phyloP scores from a whole-genome alignment of 2,797 vertebrate genomes.

The Sorex maritimensis region DNA sequence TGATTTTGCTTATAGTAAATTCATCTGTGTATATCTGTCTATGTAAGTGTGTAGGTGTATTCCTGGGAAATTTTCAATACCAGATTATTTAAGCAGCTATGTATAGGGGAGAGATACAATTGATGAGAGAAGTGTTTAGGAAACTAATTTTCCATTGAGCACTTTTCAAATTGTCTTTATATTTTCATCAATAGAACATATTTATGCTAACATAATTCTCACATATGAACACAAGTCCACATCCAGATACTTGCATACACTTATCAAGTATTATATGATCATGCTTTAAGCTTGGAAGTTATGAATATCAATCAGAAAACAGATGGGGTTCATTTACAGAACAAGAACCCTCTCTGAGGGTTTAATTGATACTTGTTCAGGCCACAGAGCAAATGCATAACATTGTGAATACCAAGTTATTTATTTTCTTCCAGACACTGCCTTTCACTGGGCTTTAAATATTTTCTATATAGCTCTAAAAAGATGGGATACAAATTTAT shows the following conservation, averaged over 20 bases:
- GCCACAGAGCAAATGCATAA: neutral
- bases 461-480: neutral
- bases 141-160: neutral
- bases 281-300: neutral
- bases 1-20: neutral
- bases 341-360: neutral
- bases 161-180: neutral
- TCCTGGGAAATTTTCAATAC: neutral
- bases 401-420: neutral
- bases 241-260: neutral
- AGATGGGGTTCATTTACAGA: neutral
- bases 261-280: neutral
- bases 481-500: neutral
- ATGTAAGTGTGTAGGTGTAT: neutral
- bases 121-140: neutral
- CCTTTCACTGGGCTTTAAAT: neutral
- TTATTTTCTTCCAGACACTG: slow-evolving; percentile 36
- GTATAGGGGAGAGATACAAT: neutral
- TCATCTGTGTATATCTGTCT: too few species aligned
- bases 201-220: neutral
- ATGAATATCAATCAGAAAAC: neutral
- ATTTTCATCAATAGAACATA: neutral
- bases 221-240: neutral
- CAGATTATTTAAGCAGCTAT: slow-evolving; percentile 2
- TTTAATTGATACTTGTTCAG: neutral